Evolutionary conservation across 2,888 invertebrate genomes (phyloP).

Genomic region (Anoncus sp.): DNA sequence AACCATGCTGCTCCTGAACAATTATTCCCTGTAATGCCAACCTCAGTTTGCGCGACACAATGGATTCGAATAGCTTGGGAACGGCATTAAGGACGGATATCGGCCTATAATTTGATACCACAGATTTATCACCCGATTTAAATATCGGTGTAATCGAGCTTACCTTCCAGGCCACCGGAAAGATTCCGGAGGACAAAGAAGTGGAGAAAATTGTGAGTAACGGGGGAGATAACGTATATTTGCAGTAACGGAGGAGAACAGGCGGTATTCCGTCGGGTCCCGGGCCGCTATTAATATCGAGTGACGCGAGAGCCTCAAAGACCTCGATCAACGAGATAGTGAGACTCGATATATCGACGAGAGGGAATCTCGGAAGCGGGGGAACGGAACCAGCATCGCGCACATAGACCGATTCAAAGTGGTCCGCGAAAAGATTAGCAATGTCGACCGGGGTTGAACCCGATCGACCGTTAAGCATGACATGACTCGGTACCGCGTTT

Average conservation of each 20-base stretch:
- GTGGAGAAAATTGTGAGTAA: not conserved
- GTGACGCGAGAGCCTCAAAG: too few relatives aligned
- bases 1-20: slow-evolving; percentile 23
- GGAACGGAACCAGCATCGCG: too few relatives aligned
- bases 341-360: too few relatives aligned
- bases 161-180: slow-evolving; percentile 19
- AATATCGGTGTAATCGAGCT: slow-evolving; percentile 17
- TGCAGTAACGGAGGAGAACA: not conserved
- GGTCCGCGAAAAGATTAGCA: too few relatives aligned
- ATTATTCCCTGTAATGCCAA: not conserved
- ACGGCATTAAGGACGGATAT: slow-evolving; percentile 12
- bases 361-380: too few relatives aligned
- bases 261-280: too few relatives aligned
- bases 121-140: slow-evolving; percentile 22
- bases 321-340: too few relatives aligned
- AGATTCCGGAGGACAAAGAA: not conserved
- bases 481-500: too few relatives aligned
- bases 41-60: not conserved
- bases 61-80: slow-evolving; percentile 14
- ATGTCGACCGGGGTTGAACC: too few relatives aligned
- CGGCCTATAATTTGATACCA: slow-evolving; percentile 28
- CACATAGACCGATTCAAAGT: too few relatives aligned
- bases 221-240: not conserved
- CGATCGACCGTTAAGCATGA: too few relatives aligned
- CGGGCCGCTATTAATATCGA: too few relatives aligned